Base-by-base conservation (phyloP, 1,140 invertebrate genomes). In the Choristoneura fumiferana region DNA sequence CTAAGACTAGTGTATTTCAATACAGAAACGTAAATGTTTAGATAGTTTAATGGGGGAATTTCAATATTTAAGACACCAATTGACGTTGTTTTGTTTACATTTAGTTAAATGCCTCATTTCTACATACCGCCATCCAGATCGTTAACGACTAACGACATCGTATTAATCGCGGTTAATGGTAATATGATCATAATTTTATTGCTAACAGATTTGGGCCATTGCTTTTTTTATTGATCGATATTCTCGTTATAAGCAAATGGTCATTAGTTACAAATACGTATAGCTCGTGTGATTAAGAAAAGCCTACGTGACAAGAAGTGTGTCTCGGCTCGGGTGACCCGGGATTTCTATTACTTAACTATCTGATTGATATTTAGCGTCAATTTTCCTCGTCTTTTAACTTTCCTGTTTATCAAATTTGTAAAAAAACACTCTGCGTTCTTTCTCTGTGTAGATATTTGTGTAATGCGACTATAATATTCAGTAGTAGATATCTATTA, bases 281-380 rank as follows among this genome's bases (percentile, higher is more conserved):
- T n/a, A 59, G 15, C 12, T 38, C n/a, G n/a, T n/a, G 5, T 15
- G 14, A 34, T 29, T 34, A 13, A 59, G 17, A 13, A 1, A 12
- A 69, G 76, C 69, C 69, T 86, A 81, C 78, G 78, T 84, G 81
- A 81, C 81, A 58, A 57, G 62, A 80, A 81, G 61, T 86, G 69
- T 81, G 83, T 77, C 79, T 37, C 9, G 17, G 40, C n/a, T 43
- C 22, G n/a, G 40, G 40, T 43, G 22, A 43, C 40, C 40, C 15
- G 40, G 40, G n/a, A 17, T 43, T 43, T 18, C 34, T 54, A 54
- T 29, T 54, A 29, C 34, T 54, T 54, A 54, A 54, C 33, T 34
- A 54, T 54, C 22, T n/a, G n/a, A 34, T 17, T 18, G 34, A 1
- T 29, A 52, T 53, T 53, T 17, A 22, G 18, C 15, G 14, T 29